Percentiles rank a stretch among this genome's conserved stretches.
These are phyloP conservation scores for Leucoma salicis DNA, from an alignment of 2,888 invertebrate species.

Conservation along the genomic window DNA sequence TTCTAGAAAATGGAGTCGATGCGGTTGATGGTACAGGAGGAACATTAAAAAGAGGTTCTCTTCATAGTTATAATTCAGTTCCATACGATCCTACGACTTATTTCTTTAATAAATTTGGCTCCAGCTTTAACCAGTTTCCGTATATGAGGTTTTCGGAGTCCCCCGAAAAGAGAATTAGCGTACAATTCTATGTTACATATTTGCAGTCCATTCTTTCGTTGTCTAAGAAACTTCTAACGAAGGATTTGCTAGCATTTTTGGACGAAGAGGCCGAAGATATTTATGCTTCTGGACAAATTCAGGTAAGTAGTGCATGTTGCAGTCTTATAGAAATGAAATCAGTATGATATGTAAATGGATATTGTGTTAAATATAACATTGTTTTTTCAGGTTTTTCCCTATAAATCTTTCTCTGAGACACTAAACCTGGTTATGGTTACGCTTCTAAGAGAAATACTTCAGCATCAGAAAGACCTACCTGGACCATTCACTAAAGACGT, in stretches of 20 bases:
- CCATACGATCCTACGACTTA: conserved; percentile 91
- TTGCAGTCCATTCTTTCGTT: conserved; percentile 89
- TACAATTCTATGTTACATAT: conserved; percentile 89
- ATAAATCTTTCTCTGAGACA: conserved; percentile 97
- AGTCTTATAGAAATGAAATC: not conserved
- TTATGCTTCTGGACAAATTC: conserved; percentile 86
- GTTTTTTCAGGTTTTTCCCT: conserved; percentile 88
- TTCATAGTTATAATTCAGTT: conserved; percentile 84
- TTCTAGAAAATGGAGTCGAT: conserved; percentile 64
- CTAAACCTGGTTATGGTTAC: conserved; percentile 96
- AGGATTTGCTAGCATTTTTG: conserved; percentile 89
- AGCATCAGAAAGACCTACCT: conserved; percentile 94
- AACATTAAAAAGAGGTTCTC: conserved; percentile 66
- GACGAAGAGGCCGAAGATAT: conserved; percentile 93
- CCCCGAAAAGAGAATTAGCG: conserved; percentile 84
- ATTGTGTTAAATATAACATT: not conserved
- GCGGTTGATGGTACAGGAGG: conserved; percentile 55
- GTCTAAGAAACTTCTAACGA: conserved; percentile 92
- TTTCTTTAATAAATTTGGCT: conserved; percentile 95
- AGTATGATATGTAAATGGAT: too few relatives aligned
- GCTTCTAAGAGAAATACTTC: conserved; percentile 93
- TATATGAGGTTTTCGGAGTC: conserved; percentile 90
- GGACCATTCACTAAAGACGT: conserved; percentile 96
- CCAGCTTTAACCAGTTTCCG: conserved; percentile 95
- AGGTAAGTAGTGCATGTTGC: conserved; percentile 46